These are phyloP conservation scores for Podargus strigoides DNA, from an alignment of 2,797 vertebrate genomes.

Conservation along the genomic window DNA sequence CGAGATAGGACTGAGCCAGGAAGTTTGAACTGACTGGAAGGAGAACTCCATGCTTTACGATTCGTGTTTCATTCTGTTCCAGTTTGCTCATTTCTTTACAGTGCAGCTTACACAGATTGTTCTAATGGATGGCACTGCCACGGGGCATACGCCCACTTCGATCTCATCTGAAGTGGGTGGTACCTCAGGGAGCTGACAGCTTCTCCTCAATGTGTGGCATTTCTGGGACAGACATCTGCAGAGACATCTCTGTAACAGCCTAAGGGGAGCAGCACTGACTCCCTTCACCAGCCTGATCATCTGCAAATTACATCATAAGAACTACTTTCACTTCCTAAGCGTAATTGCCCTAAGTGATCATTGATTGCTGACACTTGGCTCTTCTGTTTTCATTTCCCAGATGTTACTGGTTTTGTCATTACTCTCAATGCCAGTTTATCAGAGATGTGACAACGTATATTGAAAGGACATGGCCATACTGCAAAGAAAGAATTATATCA, in stretches of 20 bases:
- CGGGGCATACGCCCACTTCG: background rate
- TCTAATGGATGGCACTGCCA: conserved; percentile 17
- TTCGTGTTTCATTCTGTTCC: background rate
- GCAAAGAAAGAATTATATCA: background rate
- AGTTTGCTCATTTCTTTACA: background rate
- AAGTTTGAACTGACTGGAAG: background rate
- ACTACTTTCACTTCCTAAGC: background rate
- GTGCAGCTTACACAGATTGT: background rate
- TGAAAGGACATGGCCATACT: background rate
- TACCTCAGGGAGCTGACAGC: conserved; percentile 17
- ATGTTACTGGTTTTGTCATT: conserved; percentile 20
- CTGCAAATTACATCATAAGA: conserved; percentile 40
- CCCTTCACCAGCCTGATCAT: conserved; percentile 16
- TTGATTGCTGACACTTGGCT: conserved; percentile 42
- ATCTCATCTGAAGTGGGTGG: background rate
- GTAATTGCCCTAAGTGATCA: conserved; percentile 24
- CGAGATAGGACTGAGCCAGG: background rate
- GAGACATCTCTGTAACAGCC: background rate
- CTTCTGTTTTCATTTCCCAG: conserved; percentile 21
- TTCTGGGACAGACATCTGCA: conserved; percentile 57
- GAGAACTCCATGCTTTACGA: background rate
- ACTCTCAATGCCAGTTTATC: background rate
- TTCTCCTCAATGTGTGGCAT: background rate
- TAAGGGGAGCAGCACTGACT: background rate
- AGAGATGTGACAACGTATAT: background rate